Percentiles rank a stretch among this genome's conserved stretches.
phyloP scores from a whole-genome alignment of 2,797 vertebrate genomes.

The Taeniopygia guttata region DNA sequence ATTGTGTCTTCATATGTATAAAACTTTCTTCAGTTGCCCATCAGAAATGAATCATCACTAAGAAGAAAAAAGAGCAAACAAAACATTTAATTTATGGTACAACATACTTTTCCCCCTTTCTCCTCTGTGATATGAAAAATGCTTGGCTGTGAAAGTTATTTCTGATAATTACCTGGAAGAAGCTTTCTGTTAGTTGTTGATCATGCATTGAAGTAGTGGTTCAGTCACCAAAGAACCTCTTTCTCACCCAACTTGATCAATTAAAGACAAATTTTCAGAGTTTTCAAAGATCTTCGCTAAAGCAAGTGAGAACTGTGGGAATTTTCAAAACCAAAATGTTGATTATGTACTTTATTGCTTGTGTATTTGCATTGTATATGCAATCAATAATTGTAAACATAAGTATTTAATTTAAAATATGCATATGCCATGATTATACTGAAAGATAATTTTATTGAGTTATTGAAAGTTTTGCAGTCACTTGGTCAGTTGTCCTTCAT shows the following conservation, averaged over 20 bases:
- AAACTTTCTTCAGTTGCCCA: background rate
- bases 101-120: rapidly evolving
- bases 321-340: background rate
- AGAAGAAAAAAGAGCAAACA: background rate
- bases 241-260: background rate
- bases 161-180: background rate
- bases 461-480: background rate
- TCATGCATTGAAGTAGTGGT: background rate
- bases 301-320: background rate
- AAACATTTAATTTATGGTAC: background rate
- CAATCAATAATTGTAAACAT: background rate
- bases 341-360: background rate
- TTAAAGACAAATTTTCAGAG: background rate
- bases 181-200: background rate
- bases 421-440: background rate
- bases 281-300: background rate
- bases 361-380: background rate
- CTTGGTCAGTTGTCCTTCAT: background rate
- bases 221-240: background rate
- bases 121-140: background rate
- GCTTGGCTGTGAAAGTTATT: background rate
- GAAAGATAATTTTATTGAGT: background rate
- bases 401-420: background rate
- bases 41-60: background rate
- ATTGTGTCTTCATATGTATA: background rate